Percentiles rank a stretch among this genome's conserved stretches.
These are phyloP conservation scores for Dunckerocampus dactyliophorus DNA, from an alignment of 2,113 vertebrate species.

Conservation along the genomic window DNA sequence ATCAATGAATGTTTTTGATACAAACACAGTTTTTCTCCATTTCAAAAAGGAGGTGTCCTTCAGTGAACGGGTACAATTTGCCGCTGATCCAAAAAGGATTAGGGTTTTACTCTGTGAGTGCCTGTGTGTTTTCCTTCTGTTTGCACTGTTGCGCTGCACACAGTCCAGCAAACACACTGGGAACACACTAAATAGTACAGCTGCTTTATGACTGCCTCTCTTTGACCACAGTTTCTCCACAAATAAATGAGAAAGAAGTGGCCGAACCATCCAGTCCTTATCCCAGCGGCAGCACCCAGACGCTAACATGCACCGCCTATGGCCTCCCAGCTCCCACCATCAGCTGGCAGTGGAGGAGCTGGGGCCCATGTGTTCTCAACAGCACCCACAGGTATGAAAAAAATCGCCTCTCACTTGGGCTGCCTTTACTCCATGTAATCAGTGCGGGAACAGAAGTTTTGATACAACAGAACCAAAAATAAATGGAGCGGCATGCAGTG, in stretches of 20 bases:
- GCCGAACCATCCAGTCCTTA: slow-evolving; percentile 85
- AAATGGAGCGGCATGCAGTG: slow-evolving; percentile 16
- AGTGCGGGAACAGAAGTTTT: slow-evolving; percentile 12
- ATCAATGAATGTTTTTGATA: too few relatives aligned
- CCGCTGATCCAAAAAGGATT: too few relatives aligned
- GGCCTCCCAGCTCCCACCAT: slow-evolving; percentile 81
- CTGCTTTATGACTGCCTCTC: slow-evolving; percentile 6
- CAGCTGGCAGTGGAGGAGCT: slow-evolving; percentile 93
- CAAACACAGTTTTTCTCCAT: too few relatives aligned
- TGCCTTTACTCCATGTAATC: background rate
- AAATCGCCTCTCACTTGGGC: slow-evolving; percentile 1
- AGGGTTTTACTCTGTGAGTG: too few relatives aligned
- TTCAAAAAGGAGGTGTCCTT: too few relatives aligned
- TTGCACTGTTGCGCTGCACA: too few relatives aligned
- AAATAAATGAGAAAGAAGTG: slow-evolving; percentile 92
- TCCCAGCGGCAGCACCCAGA: slow-evolving; percentile 84
- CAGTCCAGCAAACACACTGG: too few relatives aligned
- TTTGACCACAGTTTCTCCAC: slow-evolving; percentile 79
- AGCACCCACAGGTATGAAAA: slow-evolving; percentile 77
- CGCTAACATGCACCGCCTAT: slow-evolving; percentile 87
- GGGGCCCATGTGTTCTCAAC: slow-evolving; percentile 87
- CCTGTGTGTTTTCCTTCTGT: too few relatives aligned
- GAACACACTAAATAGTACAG: background rate
- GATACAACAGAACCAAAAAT: slow-evolving; percentile 7
- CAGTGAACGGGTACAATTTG: too few relatives aligned